phyloP scores from a whole-genome alignment of 2,797 vertebrate genomes.

The Merluccius polli region DNA sequence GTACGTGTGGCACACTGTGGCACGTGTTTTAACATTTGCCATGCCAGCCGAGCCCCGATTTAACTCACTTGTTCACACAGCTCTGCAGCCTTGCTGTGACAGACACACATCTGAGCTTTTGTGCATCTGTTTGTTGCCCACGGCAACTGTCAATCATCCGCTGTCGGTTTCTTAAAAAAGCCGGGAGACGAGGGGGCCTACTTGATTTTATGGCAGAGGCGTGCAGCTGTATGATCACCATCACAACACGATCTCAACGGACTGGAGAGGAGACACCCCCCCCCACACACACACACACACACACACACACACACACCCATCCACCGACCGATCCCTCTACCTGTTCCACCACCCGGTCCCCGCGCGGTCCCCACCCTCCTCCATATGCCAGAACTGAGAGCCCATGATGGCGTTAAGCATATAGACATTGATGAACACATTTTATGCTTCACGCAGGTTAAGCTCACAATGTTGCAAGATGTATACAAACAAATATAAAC shows the following conservation, averaged over 20 bases:
- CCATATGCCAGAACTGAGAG: not conserved
- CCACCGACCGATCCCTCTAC: constrained; percentile 6
- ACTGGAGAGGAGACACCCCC: not conserved
- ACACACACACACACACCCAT: not conserved
- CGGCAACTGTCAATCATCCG: constrained; percentile 63
- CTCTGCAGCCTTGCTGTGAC: constrained; percentile 42
- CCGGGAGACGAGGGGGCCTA: constrained; percentile 46
- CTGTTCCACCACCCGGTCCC: constrained; percentile 8
- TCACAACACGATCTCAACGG: not conserved
- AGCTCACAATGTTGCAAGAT: not conserved
- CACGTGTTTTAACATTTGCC: constrained; percentile 40
- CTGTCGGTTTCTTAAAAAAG: constrained; percentile 53
- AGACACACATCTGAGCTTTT: constrained; percentile 48
- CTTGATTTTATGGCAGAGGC: constrained; percentile 56
- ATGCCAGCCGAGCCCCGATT: constrained; percentile 38
- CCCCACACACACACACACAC: not conserved
- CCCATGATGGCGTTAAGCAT: not conserved
- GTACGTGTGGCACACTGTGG: not conserved
- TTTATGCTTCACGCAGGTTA: no score
- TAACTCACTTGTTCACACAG: constrained; percentile 43
- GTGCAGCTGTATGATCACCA: not conserved
- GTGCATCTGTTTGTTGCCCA: constrained; percentile 44
- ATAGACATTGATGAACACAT: not conserved
- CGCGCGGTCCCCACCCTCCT: not conserved
- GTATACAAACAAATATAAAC: not conserved